Conservation (phyloP, 2,113 vertebrate genomes). For the Onychostruthus taczanowskii region DNA sequence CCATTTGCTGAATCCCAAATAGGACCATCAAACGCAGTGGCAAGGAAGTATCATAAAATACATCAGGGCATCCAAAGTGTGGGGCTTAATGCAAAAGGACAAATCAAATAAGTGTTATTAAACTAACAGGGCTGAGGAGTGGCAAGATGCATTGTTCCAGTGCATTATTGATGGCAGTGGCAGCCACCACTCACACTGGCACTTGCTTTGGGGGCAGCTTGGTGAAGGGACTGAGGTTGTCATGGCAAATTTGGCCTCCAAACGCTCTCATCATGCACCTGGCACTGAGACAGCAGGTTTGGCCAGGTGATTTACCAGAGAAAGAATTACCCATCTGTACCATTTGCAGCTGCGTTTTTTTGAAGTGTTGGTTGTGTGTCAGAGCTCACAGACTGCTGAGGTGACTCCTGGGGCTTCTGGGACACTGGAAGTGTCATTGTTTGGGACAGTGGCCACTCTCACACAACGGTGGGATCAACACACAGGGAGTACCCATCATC, state of each 20-base stretch:
- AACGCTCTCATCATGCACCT: neutral
- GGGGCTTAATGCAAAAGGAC: slow-evolving; percentile 12
- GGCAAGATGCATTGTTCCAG: neutral
- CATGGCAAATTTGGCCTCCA: neutral
- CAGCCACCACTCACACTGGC: neutral
- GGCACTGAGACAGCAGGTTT: neutral
- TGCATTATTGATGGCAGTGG: neutral
- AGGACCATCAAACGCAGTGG: neutral
- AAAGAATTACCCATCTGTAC: neutral
- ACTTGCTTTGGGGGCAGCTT: neutral
- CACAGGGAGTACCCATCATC: neutral
- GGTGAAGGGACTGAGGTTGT: neutral
- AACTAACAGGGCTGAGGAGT: neutral
- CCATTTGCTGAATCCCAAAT: slow-evolving; percentile 44
- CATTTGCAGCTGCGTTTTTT: neutral
- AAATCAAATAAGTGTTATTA: neutral
- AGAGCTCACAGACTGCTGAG: neutral
- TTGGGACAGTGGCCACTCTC: neutral
- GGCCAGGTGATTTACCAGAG: neutral
- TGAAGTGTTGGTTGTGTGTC: neutral
- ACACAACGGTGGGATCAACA: fast-evolving
- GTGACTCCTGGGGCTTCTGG: neutral
- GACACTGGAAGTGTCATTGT: neutral
- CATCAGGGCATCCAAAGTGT: neutral
- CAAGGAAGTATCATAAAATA: neutral